These are phyloP conservation scores for Caenorhabditis parvicauda DNA, from an alignment of 2,888 invertebrate genomes.

Conservation along the genomic window DNA sequence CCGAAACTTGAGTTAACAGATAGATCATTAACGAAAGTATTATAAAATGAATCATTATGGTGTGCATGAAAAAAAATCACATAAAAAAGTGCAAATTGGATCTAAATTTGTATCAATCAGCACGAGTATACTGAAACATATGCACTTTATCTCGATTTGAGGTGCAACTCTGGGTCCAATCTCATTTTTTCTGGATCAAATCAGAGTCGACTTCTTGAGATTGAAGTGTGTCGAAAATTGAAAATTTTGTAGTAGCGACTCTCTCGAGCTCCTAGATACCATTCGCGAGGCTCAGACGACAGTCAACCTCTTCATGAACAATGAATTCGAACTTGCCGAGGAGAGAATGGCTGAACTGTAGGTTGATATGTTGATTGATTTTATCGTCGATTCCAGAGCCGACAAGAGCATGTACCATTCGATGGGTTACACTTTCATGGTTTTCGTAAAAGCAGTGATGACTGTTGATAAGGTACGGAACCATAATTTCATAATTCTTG, in stretches of 20 bases:
- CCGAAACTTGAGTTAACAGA: too few species aligned
- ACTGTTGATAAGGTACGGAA: slow-evolving; percentile 79
- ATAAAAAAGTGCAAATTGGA: not conserved
- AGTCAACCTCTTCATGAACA: slow-evolving; percentile 86
- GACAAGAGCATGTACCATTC: slow-evolving; percentile 86
- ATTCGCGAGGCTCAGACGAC: slow-evolving; percentile 78
- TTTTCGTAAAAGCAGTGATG: slow-evolving; percentile 86
- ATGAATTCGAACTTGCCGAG: slow-evolving; percentile 80
- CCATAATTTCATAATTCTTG: not conserved
- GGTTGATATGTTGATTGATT: slow-evolving; percentile 32
- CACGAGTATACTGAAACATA: not conserved
- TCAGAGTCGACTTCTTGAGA: too few species aligned
- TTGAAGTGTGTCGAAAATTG: not conserved
- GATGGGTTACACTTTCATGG: slow-evolving; percentile 81
- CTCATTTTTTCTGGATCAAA: too few species aligned
- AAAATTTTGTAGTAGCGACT: slow-evolving; percentile 36
- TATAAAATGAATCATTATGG: too few species aligned
- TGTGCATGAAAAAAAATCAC: too few species aligned
- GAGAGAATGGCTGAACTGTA: slow-evolving; percentile 78
- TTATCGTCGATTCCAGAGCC: slow-evolving; percentile 68
- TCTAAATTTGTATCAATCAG: not conserved
- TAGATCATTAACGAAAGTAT: too few species aligned
- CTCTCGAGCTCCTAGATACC: slow-evolving; percentile 70
- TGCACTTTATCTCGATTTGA: not conserved
- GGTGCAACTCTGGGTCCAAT: not conserved